These are phyloP conservation scores for Athripsodes cinereus DNA, from an alignment of 2,888 invertebrate genomes.

Conservation along the genomic window DNA sequence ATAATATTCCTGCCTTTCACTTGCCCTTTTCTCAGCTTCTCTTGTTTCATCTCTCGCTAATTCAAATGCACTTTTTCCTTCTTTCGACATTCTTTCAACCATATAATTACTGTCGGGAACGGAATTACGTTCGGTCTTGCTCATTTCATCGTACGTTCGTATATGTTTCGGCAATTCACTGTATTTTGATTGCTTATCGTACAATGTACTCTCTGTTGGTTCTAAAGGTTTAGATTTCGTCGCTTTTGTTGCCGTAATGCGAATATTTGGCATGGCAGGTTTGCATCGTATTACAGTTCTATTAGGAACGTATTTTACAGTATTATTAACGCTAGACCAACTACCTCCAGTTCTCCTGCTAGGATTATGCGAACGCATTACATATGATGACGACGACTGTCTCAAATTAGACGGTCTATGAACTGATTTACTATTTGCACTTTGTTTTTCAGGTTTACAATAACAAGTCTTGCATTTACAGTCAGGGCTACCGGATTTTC, in stretches of 20 bases:
- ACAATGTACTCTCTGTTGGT: not conserved
- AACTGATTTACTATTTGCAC: not conserved
- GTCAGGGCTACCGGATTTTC: no score
- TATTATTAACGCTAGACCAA: no score
- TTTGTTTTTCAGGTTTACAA: no score
- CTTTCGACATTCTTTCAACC: conserved; percentile 16
- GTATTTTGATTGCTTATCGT: no score
- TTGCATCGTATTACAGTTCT: conserved; percentile 1
- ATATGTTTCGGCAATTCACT: not conserved
- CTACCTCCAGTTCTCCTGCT: no score
- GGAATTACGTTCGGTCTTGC: conserved; percentile 15
- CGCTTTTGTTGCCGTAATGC: not conserved
- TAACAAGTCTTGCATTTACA: no score
- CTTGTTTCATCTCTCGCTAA: conserved; percentile 16
- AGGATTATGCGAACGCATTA: no score
- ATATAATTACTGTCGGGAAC: conserved; percentile 5
- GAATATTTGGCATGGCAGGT: not conserved
- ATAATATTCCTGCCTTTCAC: conserved; percentile 10
- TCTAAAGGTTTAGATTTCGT: not conserved
- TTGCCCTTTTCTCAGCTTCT: conserved; percentile 4
- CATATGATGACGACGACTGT: not conserved
- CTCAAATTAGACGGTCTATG: not conserved
- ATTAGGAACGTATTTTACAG: conserved; percentile 3
- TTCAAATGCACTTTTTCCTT: conserved; percentile 14
- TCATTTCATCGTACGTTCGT: conserved; percentile 18